Base-by-base conservation (phyloP, 2,113 vertebrate species). In the Coregonus clupeaformis region DNA sequence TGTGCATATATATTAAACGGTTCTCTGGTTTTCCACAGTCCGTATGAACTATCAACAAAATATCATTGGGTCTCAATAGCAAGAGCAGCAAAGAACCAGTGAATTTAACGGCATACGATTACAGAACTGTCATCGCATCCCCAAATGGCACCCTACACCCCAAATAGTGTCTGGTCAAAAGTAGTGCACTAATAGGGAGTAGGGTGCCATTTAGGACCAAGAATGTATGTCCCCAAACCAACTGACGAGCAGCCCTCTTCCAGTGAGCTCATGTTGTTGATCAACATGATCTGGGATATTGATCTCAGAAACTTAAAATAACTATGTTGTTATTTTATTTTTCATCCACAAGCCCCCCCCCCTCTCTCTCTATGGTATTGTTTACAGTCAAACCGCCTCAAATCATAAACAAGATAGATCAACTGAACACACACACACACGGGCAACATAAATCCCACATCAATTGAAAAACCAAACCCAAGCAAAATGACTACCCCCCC, bases 271-370 rank as follows among this genome's bases (percentile, higher is more conserved):
- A 57, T 90, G 88, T 87, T 87, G 88, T 80, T 83, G 77, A 86
- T 52, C 49, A 52, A 52, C 14, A 52, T 52, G 3, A 18, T 52
- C 49, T 68, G 76, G 74, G 80, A 85, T 85, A 90, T 89, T 86
- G 89, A 90, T 89, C 82, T 60, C 76, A 74, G 59, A 6, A n/a
- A 84, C 81, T 89, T 88, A 72, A 87, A 89, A 89, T 85, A 83
- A 75, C 79, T 60, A 45, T 55, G 49, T 52, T 52, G 67, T 76
- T 77, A 70, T 68, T 86, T 87, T 85, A 14, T 82, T 62, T 36
- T 79, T 84, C 84, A 77, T 79, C 77, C 82, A 84, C 85, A 84
- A 79, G 71, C 74, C 81, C 82, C 85, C 85, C 78, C 82, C 71
- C 72, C 0, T 1, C 14, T 18, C 47, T 5, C 14, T 18, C 14